A percentile compares a stretch with the other conserved stretches of the same genome.
Conservation (phyloP, 2,113 vertebrate genomes). For the Montifringilla adamsi region DNA sequence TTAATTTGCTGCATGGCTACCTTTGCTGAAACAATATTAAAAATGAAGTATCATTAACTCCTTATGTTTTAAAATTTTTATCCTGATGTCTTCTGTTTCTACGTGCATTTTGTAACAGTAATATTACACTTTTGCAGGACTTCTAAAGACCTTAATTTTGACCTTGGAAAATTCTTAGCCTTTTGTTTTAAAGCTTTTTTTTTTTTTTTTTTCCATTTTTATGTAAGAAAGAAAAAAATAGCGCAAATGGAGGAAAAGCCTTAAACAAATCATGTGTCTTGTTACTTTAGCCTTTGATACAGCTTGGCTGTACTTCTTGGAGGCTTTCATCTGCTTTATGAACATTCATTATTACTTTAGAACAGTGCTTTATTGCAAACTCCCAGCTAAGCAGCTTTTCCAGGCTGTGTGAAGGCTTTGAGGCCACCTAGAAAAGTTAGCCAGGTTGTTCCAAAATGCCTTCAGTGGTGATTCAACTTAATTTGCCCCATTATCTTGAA, state of each 20-base stretch:
- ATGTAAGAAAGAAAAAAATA: neutral
- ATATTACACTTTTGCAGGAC: neutral
- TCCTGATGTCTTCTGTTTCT: neutral
- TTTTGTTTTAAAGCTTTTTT: neutral
- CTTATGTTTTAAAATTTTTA: neutral
- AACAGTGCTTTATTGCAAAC: neutral
- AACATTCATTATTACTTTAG: neutral
- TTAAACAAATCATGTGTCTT: neutral
- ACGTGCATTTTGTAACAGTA: neutral
- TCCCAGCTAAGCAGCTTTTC: slow-evolving; percentile 16
- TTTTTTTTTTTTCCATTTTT: neutral
- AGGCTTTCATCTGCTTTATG: neutral
- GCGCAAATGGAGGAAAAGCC: neutral
- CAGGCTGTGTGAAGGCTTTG: neutral
- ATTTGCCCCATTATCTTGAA: neutral
- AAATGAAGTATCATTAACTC: neutral
- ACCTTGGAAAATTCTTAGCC: neutral
- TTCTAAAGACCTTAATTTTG: neutral
- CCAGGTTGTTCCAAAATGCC: neutral
- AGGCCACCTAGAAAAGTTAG: neutral
- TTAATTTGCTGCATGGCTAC: neutral
- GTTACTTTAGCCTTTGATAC: neutral
- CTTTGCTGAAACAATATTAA: neutral
- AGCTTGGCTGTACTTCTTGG: neutral
- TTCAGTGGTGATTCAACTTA: neutral